Conservation (phyloP, 2,888 invertebrate species). For the Eustalomyia histrio region DNA sequence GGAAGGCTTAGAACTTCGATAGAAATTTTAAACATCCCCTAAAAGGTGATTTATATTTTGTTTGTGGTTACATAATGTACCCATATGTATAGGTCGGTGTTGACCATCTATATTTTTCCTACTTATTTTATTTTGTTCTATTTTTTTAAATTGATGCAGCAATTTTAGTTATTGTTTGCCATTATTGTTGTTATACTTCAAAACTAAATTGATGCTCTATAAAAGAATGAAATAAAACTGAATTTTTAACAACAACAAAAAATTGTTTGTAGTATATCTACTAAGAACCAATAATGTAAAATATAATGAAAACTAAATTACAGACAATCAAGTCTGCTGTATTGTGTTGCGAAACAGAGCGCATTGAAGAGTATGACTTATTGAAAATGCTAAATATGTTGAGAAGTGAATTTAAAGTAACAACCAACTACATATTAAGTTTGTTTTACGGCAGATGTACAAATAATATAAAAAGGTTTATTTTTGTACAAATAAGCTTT, state of each 20-base stretch:
- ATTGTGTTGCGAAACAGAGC: not conserved
- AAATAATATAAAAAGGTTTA: not conserved
- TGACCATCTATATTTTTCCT: no score
- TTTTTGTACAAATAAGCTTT: no score
- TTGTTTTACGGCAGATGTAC: conserved; percentile 10
- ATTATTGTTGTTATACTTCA: conserved; percentile 44
- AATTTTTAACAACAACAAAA: conserved; percentile 8
- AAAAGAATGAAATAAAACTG: conserved; percentile 27
- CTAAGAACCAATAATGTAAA: conserved; percentile 50
- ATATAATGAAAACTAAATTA: conserved; percentile 55
- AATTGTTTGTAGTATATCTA: not conserved
- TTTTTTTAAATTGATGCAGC: conserved; percentile 53
- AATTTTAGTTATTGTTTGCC: conserved; percentile 59
- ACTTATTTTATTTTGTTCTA: not conserved
- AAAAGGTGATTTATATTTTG: no score
- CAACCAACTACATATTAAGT: not conserved
- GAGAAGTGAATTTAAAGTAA: conserved; percentile 34
- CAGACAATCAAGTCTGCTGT: conserved; percentile 35
- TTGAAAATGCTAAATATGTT: conserved; percentile 13
- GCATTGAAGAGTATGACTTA: not conserved
- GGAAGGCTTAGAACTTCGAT: no score
- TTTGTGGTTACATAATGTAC: no score
- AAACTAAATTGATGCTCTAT: conserved; percentile 52
- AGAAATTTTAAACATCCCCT: no score
- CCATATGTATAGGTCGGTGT: no score